phyloP scores from a whole-genome alignment of 2,888 invertebrate species.

The Bombylius major region DNA sequence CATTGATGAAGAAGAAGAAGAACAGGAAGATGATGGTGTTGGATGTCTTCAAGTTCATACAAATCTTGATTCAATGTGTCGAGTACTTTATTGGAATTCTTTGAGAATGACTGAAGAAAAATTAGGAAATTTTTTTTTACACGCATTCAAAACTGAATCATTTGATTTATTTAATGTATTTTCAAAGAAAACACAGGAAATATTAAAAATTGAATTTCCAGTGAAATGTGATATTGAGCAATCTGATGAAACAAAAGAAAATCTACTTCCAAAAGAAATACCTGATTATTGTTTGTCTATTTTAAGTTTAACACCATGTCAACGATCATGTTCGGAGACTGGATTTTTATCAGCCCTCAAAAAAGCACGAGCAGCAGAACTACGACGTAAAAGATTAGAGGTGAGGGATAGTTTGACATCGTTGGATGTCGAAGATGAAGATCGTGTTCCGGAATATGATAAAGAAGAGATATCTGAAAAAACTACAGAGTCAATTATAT shows the following conservation, averaged over 20 bases:
- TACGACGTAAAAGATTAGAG: background rate
- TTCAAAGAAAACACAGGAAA: background rate
- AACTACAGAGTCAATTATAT: constrained; percentile 21
- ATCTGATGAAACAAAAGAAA: background rate
- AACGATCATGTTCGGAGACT: constrained; percentile 14
- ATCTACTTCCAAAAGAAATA: background rate
- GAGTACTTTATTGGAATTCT: constrained; percentile 40
- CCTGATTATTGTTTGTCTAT: constrained; percentile 12
- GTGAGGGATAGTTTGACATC: constrained; percentile 25
- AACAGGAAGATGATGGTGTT: constrained; percentile 15
- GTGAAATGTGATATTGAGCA: background rate
- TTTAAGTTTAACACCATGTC: constrained; percentile 15
- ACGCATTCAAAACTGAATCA: constrained; percentile 42
- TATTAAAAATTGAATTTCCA: constrained; percentile 1
- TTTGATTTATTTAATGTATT: constrained; percentile 16
- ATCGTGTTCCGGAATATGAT: constrained; percentile 18
- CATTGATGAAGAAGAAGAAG: constrained; percentile 35
- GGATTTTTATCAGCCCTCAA: constrained; percentile 5
- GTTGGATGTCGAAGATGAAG: constrained; percentile 22
- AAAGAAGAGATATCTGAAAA: constrained; percentile 22
- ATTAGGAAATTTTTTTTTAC: constrained; percentile 38
- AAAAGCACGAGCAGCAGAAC: constrained; percentile 12
- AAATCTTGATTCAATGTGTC: constrained; percentile 44
- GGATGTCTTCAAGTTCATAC: constrained; percentile 52
- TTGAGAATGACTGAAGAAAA: constrained; percentile 26